These are phyloP conservation scores for Eudemis profundana DNA, from an alignment of 2,888 invertebrate species.

Conservation along the genomic window DNA sequence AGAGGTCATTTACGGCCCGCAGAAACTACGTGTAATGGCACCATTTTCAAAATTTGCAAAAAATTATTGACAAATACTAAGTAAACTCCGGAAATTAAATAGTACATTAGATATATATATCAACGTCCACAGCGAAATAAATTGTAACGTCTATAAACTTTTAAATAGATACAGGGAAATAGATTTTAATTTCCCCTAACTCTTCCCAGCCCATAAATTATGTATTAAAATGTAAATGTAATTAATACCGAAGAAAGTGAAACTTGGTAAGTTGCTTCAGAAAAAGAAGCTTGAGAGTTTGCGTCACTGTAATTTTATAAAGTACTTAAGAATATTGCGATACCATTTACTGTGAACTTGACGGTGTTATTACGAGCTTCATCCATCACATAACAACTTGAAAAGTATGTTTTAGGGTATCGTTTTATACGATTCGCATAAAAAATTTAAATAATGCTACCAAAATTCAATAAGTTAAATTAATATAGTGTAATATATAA, in stretches of 20 bases:
- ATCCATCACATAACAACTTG: no score
- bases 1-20: no score
- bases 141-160: neutral
- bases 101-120: neutral
- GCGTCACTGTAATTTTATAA: slow-evolving; percentile 3
- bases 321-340: neutral
- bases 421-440: no score
- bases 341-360: neutral
- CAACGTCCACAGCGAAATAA: neutral
- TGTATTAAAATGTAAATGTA: slow-evolving; percentile 30
- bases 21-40: no score
- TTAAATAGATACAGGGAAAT: slow-evolving; percentile 1
- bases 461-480: no score
- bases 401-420: no score
- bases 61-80: no score
- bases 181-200: slow-evolving; percentile 13
- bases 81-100: no score
- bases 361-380: neutral
- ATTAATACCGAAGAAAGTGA: slow-evolving; percentile 22
- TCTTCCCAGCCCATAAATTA: slow-evolving; percentile 23
- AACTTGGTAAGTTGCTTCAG: slow-evolving; percentile 12
- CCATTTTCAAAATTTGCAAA: no score
- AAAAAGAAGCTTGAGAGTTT: neutral
- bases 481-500: no score
- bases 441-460: no score